Percentiles rank a stretch among this genome's conserved stretches.
Evolutionary conservation across 2,888 invertebrate species (phyloP).

Genomic region (Thyatira batis): DNA sequence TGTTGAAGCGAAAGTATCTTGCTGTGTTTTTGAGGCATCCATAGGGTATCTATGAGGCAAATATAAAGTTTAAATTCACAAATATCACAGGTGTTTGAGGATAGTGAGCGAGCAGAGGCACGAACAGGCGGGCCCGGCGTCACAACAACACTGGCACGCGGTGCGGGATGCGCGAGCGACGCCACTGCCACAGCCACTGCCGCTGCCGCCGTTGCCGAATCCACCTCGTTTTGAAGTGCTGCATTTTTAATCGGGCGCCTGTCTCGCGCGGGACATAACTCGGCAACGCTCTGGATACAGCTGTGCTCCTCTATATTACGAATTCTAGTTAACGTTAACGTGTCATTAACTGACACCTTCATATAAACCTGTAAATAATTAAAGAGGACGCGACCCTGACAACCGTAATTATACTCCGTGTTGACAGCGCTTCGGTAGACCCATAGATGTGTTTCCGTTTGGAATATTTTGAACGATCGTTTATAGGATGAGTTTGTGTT

Average conservation of each 20-base stretch:
- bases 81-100: not conserved
- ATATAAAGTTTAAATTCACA: not conserved
- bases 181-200: constrained; percentile 51
- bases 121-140: constrained; percentile 57
- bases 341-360: constrained; percentile 78
- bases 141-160: constrained; percentile 60
- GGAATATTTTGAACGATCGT: not conserved
- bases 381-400: constrained; percentile 64
- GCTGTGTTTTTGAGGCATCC: not conserved
- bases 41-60: not conserved
- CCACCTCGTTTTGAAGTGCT: constrained; percentile 75
- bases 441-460: not conserved
- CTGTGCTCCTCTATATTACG: constrained; percentile 75
- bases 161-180: constrained; percentile 70
- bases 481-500: not conserved
- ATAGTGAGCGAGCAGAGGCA: constrained; percentile 14
- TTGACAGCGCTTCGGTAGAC: not conserved
- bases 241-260: constrained; percentile 78
- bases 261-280: constrained; percentile 81
- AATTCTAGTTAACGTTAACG: constrained; percentile 79
- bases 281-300: constrained; percentile 73
- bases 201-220: constrained; percentile 57
- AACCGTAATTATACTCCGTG: constrained; percentile 33
- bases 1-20: not conserved
- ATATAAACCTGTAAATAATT: constrained; percentile 73